Evolutionary conservation across 2,797 vertebrate species (phyloP).

Genomic region (Antennarius maculatus): DNA sequence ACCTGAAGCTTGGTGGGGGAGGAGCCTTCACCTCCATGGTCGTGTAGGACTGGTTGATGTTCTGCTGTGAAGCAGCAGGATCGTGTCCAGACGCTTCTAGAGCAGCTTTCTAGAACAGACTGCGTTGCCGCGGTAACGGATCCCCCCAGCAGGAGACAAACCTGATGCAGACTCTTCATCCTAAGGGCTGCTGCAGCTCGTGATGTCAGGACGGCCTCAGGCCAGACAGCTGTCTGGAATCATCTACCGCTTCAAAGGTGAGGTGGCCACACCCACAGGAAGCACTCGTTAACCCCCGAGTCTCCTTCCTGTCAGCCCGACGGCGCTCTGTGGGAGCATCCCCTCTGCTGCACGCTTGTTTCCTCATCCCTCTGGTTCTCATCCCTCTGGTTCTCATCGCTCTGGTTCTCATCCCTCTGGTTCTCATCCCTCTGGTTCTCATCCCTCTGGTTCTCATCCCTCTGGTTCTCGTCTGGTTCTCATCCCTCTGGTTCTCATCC

Average conservation of each 20-base stretch:
- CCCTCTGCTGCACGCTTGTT: constrained; percentile 47
- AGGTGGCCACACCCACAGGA: constrained; percentile 47
- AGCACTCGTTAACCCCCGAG: constrained; percentile 11
- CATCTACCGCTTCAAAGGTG: constrained; percentile 89
- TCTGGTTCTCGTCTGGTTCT: too few relatives aligned
- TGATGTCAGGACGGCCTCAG: constrained; percentile 87
- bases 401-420: too few relatives aligned
- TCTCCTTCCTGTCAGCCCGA: constrained; percentile 13
- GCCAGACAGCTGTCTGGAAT: constrained; percentile 84
- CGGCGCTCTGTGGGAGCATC: constrained; percentile 66
- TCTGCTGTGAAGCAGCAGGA: too few relatives aligned
- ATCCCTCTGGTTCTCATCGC: constrained; percentile 19
- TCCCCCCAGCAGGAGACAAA: constrained; percentile 17
- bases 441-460: too few relatives aligned
- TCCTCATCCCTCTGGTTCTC: constrained; percentile 33
- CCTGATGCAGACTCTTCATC: constrained; percentile 70
- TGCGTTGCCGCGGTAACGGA: too few relatives aligned
- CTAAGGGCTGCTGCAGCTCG: constrained; percentile 86
- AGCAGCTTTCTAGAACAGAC: too few relatives aligned
- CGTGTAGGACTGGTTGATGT: too few relatives aligned
- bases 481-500: too few relatives aligned
- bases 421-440: too few relatives aligned
- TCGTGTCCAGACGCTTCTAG: too few relatives aligned
- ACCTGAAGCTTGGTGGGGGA: too few relatives aligned
- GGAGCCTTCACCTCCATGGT: too few relatives aligned